Conservation (phyloP, 1,140 invertebrate species). For the Thereuonema tuberculata region DNA sequence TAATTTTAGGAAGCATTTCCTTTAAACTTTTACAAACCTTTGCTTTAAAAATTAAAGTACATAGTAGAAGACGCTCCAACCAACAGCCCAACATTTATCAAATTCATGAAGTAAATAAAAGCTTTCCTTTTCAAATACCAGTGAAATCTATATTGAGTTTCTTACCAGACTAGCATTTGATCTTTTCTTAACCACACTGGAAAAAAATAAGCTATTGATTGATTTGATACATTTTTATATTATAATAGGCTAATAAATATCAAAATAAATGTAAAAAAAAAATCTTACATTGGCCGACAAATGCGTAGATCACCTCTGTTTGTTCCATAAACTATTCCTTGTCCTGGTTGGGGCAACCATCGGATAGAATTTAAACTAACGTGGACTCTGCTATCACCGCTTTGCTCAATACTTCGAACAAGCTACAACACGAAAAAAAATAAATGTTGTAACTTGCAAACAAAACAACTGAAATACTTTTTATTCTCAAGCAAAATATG, state of each 20-base stretch:
- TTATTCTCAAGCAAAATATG: no score
- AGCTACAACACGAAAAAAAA: conserved; percentile 31
- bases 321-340: conserved; percentile 70
- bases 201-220: background rate
- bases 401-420: conserved; percentile 46
- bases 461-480: background rate
- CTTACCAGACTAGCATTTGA: background rate
- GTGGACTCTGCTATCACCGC: conserved; percentile 41
- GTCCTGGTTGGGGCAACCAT: conserved; percentile 64
- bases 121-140: no score
- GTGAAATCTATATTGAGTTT: background rate
- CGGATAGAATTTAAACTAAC: conserved; percentile 63
- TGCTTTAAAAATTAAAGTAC: no score
- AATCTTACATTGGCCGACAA: background rate
- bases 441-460: background rate
- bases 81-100: no score
- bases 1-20: no score
- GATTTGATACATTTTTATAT: background rate
- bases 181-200: background rate
- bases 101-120: no score
- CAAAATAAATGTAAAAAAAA: background rate
- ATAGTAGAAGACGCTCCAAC: no score
- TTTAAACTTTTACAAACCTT: no score
- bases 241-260: background rate
- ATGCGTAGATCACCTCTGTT: conserved; percentile 66